phyloP scores from a whole-genome alignment of 2,113 vertebrate genomes.

The Apteryx owenii region DNA sequence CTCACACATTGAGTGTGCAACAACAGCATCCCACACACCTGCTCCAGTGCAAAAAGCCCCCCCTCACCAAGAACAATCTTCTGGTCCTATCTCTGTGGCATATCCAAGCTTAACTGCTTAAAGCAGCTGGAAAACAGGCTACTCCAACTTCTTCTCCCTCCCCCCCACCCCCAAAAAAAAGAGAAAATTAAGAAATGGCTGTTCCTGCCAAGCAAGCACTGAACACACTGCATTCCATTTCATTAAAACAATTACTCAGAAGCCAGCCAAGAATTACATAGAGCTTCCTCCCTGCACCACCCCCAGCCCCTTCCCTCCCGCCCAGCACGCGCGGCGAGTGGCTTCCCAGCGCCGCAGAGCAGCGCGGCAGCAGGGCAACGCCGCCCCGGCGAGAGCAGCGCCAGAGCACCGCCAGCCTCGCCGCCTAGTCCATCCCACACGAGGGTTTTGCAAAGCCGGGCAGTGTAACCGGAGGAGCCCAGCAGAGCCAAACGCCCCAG shows the following conservation, averaged over 20 bases:
- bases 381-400: rapidly evolving
- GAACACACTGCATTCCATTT: conserved; percentile 82
- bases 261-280: conserved; percentile 83
- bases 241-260: conserved; percentile 85
- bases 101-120: background rate
- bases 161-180: background rate
- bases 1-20: background rate
- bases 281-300: conserved; percentile 78
- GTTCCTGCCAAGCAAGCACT: conserved; percentile 75
- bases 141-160: background rate
- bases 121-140: background rate
- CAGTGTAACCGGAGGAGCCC: background rate
- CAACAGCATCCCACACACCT: background rate
- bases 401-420: rapidly evolving
- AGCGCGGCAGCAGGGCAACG: background rate
- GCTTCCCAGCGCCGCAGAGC: background rate
- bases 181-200: conserved; percentile 16
- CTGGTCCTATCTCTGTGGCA: background rate
- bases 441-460: background rate
- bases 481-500: background rate
- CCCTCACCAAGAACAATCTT: background rate
- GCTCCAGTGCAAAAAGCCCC: background rate
- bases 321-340: background rate
- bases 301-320: conserved; percentile 41
- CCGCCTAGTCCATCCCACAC: background rate